Conservation (phyloP, 92 coral and sea anemone genomes). For the Plumapathes pennacea region DNA sequence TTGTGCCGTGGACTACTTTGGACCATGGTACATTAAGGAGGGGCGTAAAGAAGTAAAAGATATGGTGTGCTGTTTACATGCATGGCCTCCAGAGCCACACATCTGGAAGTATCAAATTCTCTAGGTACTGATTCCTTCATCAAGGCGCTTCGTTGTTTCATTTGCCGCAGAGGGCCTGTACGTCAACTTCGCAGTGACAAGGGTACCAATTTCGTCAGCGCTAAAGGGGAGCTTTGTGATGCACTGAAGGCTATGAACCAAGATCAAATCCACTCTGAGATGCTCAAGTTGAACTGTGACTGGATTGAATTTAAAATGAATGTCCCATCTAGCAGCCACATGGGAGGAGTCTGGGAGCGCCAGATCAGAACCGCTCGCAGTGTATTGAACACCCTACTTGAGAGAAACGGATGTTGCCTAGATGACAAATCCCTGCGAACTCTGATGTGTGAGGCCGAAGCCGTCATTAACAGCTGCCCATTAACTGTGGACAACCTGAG, state of each 20-base stretch:
- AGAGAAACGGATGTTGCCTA: slow-evolving; percentile 6
- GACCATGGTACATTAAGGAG: slow-evolving; percentile 12
- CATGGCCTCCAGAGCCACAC: slow-evolving; percentile 1
- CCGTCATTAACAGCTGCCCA: slow-evolving; percentile 24
- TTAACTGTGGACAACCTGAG: slow-evolving; percentile 3
- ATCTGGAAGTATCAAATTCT: slow-evolving; percentile 9
- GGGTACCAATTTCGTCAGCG: slow-evolving; percentile 23
- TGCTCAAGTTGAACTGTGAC: slow-evolving; percentile 16
- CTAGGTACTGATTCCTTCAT: slow-evolving; percentile 18
- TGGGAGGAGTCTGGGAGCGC: slow-evolving; percentile 34
- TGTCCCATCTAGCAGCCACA: slow-evolving; percentile 27
- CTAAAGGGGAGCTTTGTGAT: slow-evolving; percentile 1
- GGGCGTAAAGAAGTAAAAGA: slow-evolving; percentile 22
- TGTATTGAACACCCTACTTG: slow-evolving; percentile 1
- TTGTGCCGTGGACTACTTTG: slow-evolving; percentile 17
- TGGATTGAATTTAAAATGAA: slow-evolving; percentile 25
- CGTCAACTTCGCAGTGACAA: slow-evolving; percentile 4
- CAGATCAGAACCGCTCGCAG: slow-evolving; percentile 28
- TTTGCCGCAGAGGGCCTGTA: slow-evolving; percentile 21
- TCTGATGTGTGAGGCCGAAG: slow-evolving; percentile 19
- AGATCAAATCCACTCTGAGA: not conserved
- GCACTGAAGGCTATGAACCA: slow-evolving; percentile 11
- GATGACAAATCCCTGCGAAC: slow-evolving; percentile 20
- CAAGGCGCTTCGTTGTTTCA: slow-evolving; percentile 24
- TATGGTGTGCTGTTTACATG: slow-evolving; percentile 21